Evolutionary conservation across 2,113 vertebrate species (phyloP), one percentile per base, ranked within the genome.

Genomic region (Ceyx margarethae): DNA sequence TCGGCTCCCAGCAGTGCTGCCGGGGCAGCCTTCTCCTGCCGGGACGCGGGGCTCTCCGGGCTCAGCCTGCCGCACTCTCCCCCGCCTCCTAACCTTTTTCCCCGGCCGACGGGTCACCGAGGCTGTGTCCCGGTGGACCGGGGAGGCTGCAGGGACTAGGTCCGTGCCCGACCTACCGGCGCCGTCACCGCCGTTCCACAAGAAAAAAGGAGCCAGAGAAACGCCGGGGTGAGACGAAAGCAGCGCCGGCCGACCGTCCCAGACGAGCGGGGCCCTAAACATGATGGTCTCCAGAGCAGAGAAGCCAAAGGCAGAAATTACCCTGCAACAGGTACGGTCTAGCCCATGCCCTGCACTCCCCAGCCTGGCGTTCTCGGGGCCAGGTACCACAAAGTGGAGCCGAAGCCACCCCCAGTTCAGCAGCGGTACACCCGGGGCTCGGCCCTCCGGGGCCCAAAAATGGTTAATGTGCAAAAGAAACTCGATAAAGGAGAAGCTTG

Each of bases 401-500:
- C 20, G 2, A 61, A 62, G 25, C 31, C 35, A 5, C 35, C 45
- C 51, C 29, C 26, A 2, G 60, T 11, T 8, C 21, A 23, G 35
- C 25, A 11, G 37, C 8, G 2, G 7, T 5, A 37, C 17, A 19
- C 21, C 43, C 23, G 8, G 23, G 11, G 31, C 17, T 26, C 19
- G 11, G 51, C 45, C 2, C 51, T 19, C 35, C 8, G 1, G 18
- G 13, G 11, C 21, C 56, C 1, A 2, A 31, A 7, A 42, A 6
- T 1, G 28, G 10, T 54, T 3, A 16, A 51, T 0, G 54, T 1
- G 0, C 16, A 6, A 75, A 78, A 76, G n/a, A 68, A 61, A 78
- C 4, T 17, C 11, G 23, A 66, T 73, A 19, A 61, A 90, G 68
- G 31, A 97, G 83, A 95, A 97, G 97, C 96, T 98, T 98, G 98